Base-by-base conservation (phyloP, 2,797 vertebrate genomes). In the Todus mexicanus region DNA sequence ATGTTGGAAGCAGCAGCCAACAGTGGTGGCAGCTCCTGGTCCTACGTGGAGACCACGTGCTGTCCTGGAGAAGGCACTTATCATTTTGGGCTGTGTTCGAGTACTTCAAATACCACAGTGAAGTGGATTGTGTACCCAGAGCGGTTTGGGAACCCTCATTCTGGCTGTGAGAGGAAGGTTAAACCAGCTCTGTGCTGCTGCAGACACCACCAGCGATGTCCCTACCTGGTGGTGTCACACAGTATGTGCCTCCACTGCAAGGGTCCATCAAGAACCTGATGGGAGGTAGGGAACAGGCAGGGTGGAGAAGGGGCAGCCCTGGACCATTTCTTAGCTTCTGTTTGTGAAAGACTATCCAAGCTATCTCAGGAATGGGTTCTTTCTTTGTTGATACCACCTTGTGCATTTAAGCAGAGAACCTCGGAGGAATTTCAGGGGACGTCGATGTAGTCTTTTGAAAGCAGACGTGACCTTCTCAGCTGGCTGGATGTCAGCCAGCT, bases 401-500 rank as follows among this genome's bases (percentile, higher is more conserved):
- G 1, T 68, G 65, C 4, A 4, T 47, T 71, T 14, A n/a, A n/a
- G 31, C 53, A 42, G 69, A 17, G 77, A 57, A 70, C 29, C 42
- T 77, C 45, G 15, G 53, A 50, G 75, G 81, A 18, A 48, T 85
- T 94, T 66, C 7, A 33, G 61, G 74, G 87, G 50, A 43, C 1
- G 10, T 54, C 65, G 35, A 9, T 21, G 69, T 77, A 50, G 77
- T 25, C 65, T 74, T 57, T 72, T 37, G 65, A 45, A 80, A 69
- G 87, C 61, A 37, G 25, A 45, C 25, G 3, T 45, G 92, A 96
- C 94, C 89, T 95, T 94, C 80, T 93, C 51, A 35, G 76, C 80
- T 90, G 71, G 35, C 78, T 96, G 94, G 92, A 71, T 11, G 35
- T 53, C 78, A 51, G 94, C 95, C 94, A 95, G 89, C 65, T 61